These are phyloP conservation scores for Sialis fuliginosa DNA, from an alignment of 2,888 invertebrate genomes.

Conservation along the genomic window DNA sequence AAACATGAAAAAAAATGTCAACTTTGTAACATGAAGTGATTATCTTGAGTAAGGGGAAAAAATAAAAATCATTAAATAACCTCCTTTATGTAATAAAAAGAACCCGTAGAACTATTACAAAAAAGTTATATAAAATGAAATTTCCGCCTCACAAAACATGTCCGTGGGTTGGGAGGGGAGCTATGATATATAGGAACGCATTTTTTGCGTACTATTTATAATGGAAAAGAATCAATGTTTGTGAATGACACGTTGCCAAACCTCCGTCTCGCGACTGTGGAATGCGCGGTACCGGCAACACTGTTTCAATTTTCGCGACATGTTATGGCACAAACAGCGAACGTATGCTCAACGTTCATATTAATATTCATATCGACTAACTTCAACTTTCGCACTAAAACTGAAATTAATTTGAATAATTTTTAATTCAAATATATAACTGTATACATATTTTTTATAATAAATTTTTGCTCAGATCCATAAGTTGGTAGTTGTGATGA, in stretches of 20 bases:
- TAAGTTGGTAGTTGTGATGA: too few species aligned
- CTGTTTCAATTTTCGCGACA: not conserved
- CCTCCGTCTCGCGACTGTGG: conserved; percentile 11
- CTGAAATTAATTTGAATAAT: not conserved
- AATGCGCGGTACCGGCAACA: conserved; percentile 6
- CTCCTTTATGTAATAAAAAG: conserved; percentile 14
- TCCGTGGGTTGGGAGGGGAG: conserved; percentile 14
- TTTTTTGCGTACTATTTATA: conserved; percentile 30
- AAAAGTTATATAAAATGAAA: conserved; percentile 23
- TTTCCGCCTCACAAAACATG: conserved; percentile 28
- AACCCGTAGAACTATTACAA: not conserved
- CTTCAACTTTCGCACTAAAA: not conserved
- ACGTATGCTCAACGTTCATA: not conserved
- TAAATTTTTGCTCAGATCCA: too few species aligned
- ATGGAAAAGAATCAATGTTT: conserved; percentile 28
- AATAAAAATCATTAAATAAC: conserved; percentile 23
- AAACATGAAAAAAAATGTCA: too few species aligned
- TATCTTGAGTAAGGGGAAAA: conserved; percentile 17
- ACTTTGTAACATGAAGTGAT: too few species aligned
- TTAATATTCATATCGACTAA: not conserved
- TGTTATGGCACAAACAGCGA: not conserved
- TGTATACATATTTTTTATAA: too few species aligned
- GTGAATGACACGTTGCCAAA: conserved; percentile 16
- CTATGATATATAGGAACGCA: conserved; percentile 29
- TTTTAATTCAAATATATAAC: too few species aligned